A percentile compares a stretch with the other conserved stretches of the same genome.
Conservation (phyloP, 1,140 invertebrate species). For the Lepidurus arcticus region DNA sequence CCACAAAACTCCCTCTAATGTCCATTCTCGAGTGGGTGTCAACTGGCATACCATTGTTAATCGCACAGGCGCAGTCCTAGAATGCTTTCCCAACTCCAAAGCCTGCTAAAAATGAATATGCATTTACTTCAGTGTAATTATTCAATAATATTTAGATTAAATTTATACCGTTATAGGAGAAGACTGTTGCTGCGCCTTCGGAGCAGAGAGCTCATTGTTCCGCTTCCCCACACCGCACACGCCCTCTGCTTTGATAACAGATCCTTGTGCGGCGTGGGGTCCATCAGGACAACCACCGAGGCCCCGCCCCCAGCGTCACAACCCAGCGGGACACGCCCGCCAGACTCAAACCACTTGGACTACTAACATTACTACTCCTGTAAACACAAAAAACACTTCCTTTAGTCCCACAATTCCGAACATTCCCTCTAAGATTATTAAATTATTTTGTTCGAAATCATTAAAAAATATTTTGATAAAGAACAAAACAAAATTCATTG, state of each 20-base stretch:
- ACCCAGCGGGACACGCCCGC: conserved; percentile 42
- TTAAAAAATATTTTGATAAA: too few species aligned
- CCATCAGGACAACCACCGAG: conserved; percentile 96
- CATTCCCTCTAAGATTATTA: too few species aligned
- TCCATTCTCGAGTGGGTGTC: conserved; percentile 64
- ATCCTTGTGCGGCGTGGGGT: conserved; percentile 66
- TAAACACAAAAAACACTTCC: not conserved
- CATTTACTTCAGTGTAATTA: not conserved
- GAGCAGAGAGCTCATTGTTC: conserved; percentile 63
- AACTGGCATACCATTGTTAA: conserved; percentile 70
- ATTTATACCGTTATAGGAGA: conserved; percentile 44
- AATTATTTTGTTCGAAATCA: too few species aligned
- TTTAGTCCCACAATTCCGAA: too few species aligned
- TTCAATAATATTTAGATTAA: not conserved
- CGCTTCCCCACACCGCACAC: conserved; percentile 65
- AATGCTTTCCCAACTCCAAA: conserved; percentile 42
- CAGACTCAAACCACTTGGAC: not conserved
- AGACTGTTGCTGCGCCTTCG: conserved; percentile 19
- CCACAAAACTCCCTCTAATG: conserved; percentile 77
- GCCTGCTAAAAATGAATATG: conserved; percentile 5
- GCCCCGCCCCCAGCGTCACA: conserved; percentile 93
- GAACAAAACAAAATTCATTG: too few species aligned
- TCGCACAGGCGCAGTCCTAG: conserved; percentile 49
- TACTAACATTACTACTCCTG: conserved; percentile 9
- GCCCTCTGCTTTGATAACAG: conserved; percentile 57